These are phyloP conservation scores for Clitarchus hookeri DNA, from an alignment of 2,888 invertebrate species.

Conservation along the genomic window DNA sequence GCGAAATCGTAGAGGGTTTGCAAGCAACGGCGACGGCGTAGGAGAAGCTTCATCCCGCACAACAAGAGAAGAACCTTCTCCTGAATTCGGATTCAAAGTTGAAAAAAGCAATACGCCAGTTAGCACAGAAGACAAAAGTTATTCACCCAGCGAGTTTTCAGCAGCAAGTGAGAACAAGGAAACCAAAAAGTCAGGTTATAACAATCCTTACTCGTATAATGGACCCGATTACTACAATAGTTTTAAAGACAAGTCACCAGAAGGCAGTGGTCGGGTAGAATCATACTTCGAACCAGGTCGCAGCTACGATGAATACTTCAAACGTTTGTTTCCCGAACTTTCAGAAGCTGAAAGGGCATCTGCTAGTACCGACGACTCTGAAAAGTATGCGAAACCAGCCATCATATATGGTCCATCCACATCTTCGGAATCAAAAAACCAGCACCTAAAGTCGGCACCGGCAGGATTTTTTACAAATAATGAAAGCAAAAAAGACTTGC, in stretches of 20 bases:
- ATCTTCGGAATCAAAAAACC: constrained; percentile 10
- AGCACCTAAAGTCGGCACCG: constrained; percentile 32
- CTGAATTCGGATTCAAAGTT: background rate
- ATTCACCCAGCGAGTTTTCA: constrained; percentile 11
- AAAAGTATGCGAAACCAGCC: constrained; percentile 26
- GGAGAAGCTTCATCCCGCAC: background rate
- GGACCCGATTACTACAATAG: constrained; percentile 28
- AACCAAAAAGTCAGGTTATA: constrained; percentile 31
- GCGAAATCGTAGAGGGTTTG: background rate
- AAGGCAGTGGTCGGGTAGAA: constrained; percentile 49
- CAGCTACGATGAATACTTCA: constrained; percentile 56
- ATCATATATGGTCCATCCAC: background rate
- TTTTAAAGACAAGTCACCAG: constrained; percentile 40
- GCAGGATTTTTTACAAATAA: constrained; percentile 50
- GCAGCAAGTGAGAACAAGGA: constrained; percentile 11
- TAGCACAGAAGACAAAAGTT: background rate
- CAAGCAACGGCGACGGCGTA: background rate
- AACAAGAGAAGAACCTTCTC: constrained; percentile 15
- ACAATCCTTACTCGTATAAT: constrained; percentile 40
- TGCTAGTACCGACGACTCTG: constrained; percentile 26
- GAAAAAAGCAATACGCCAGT: background rate
- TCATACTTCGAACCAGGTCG: constrained; percentile 32
- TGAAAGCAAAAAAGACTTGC: constrained; percentile 68
- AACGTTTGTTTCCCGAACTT: constrained; percentile 55
- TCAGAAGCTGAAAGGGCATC: constrained; percentile 26